These are phyloP conservation scores for Acrobasis suavella DNA, from an alignment of 2,888 invertebrate species.

Conservation along the genomic window DNA sequence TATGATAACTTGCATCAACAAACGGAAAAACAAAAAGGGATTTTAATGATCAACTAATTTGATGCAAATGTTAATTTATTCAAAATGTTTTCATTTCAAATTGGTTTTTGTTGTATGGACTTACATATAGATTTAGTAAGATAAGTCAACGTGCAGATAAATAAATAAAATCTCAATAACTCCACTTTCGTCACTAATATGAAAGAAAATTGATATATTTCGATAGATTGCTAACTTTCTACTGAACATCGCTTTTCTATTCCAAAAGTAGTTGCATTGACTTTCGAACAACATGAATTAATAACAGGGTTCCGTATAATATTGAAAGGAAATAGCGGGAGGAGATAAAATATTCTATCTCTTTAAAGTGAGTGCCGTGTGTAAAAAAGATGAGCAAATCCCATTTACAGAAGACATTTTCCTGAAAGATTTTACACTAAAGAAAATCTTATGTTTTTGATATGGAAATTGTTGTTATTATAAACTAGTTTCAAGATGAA, in stretches of 20 bases:
- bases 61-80: no score
- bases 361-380: constrained; percentile 34
- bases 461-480: neutral
- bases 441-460: neutral
- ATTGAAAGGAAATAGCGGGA: constrained; percentile 24
- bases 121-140: neutral
- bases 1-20: no score
- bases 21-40: no score
- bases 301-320: constrained; percentile 27
- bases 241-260: constrained; percentile 28
- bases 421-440: neutral
- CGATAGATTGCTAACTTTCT: constrained; percentile 27
- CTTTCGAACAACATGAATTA: constrained; percentile 30
- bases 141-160: neutral
- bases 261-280: constrained; percentile 27
- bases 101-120: neutral
- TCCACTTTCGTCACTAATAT: neutral
- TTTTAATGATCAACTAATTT: no score
- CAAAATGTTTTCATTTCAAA: no score
- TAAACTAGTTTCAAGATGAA: neutral
- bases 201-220: constrained; percentile 20
- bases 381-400: constrained; percentile 2
- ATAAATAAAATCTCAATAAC: neutral
- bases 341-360: constrained; percentile 2
- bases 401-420: neutral